Conservation (phyloP, 2,888 invertebrate species). For the Merodon equestris region DNA sequence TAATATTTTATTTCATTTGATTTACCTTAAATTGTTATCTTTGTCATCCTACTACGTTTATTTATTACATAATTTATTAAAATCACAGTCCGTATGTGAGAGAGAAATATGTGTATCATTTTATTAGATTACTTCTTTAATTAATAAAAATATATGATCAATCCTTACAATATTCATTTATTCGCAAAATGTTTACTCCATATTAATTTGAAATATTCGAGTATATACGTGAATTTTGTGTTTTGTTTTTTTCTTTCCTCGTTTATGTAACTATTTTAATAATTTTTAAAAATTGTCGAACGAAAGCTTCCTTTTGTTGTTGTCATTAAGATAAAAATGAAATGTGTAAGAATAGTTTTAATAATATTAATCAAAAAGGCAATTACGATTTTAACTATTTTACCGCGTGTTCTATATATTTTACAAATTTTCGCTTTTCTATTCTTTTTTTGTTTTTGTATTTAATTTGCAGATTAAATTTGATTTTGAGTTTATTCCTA, state of each 20-base stretch:
- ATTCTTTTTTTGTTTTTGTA: constrained; percentile 24
- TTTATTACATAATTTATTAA: constrained; percentile 72
- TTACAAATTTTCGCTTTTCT: constrained; percentile 19
- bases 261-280: constrained; percentile 53
- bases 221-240: constrained; percentile 32
- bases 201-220: constrained; percentile 65
- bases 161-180: constrained; percentile 41
- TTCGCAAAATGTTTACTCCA: constrained; percentile 55
- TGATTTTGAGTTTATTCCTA: constrained; percentile 47
- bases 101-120: constrained; percentile 72
- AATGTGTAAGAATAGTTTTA: too few species aligned
- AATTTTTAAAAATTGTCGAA: constrained; percentile 57
- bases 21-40: constrained; percentile 27
- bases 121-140: constrained; percentile 68
- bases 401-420: constrained; percentile 16
- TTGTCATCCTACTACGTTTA: constrained; percentile 44
- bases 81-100: constrained; percentile 80
- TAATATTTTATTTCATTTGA: constrained; percentile 7
- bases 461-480: constrained; percentile 53
- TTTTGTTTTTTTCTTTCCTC: constrained; percentile 44
- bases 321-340: constrained; percentile 23
- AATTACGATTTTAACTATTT: constrained; percentile 61
- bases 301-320: constrained; percentile 52
- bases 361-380: constrained; percentile 58
- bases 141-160: constrained; percentile 70